Evolutionary conservation across 2,113 vertebrate species (phyloP).

Genomic region (Apistogramma diplotaenia): DNA sequence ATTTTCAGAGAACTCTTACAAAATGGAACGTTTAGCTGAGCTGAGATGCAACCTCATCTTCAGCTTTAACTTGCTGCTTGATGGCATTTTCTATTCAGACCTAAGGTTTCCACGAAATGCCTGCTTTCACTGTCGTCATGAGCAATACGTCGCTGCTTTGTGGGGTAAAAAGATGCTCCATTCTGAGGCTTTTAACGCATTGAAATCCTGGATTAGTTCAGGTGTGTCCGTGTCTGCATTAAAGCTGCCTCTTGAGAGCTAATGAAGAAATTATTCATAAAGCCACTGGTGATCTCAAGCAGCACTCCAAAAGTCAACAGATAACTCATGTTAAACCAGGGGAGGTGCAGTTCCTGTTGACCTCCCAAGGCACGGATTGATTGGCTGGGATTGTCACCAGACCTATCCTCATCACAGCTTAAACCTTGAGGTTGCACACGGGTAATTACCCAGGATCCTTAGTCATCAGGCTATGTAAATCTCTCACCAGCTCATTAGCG

Average conservation of each 20-base stretch:
- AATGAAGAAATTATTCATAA: conserved; percentile 41
- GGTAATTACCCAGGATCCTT: conserved; percentile 69
- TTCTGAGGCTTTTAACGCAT: not conserved
- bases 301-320: conserved; percentile 34
- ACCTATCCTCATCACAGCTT: conserved; percentile 54
- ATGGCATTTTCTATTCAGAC: conserved; percentile 19
- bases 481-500: conserved; percentile 53
- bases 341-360: conserved; percentile 30
- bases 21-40: not conserved
- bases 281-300: conserved; percentile 14
- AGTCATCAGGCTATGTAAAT: conserved; percentile 60
- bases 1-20: not conserved
- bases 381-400: conserved; percentile 52
- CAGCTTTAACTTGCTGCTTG: not conserved
- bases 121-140: conserved; percentile 39
- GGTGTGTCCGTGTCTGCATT: conserved; percentile 19
- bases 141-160: conserved; percentile 37
- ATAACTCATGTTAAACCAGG: conserved; percentile 24
- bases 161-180: not conserved
- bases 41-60: not conserved
- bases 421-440: conserved; percentile 50
- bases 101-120: conserved; percentile 36
- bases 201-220: conserved; percentile 20
- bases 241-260: not conserved
- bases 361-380: conserved; percentile 29